Evolutionary conservation across 2,888 invertebrate genomes (phyloP).

Genomic region (Euclidia mi): DNA sequence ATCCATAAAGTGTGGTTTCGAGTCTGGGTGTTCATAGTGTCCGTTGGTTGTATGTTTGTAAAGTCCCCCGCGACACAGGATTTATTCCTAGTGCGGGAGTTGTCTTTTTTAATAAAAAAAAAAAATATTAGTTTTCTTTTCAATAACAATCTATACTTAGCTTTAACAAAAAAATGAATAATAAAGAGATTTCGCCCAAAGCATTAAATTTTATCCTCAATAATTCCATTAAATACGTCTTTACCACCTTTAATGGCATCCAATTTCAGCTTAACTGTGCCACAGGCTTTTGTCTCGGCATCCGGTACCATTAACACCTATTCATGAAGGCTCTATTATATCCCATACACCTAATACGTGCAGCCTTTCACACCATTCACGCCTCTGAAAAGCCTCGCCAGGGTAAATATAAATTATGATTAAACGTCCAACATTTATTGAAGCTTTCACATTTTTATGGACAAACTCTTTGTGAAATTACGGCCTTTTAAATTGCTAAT

Average conservation of each 20-base stretch:
- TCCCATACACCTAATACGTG: slow-evolving; percentile 12
- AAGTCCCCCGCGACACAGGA: no score
- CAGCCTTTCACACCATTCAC: slow-evolving; percentile 16
- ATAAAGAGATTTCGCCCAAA: no score
- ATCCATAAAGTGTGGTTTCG: no score
- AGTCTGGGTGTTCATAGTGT: no score
- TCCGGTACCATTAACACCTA: slow-evolving; percentile 26
- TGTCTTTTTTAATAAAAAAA: no score
- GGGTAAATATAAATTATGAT: slow-evolving; percentile 39
- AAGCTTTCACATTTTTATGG: slow-evolving; percentile 17
- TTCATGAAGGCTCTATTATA: slow-evolving; percentile 18
- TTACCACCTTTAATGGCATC: slow-evolving; percentile 5
- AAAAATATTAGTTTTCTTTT: no score
- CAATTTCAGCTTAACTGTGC: slow-evolving; percentile 7
- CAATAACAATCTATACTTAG: no score
- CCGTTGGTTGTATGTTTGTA: no score
- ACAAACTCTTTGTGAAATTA: no score
- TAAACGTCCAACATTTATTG: slow-evolving; percentile 34
- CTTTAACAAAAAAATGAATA: no score
- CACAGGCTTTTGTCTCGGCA: slow-evolving; percentile 16
- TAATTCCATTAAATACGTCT: slow-evolving; percentile 8
- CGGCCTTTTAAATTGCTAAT: no score
- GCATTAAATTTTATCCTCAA: background rate
- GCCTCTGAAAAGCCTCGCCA: slow-evolving; percentile 26
- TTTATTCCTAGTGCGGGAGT: no score